A percentile compares a stretch with the other conserved stretches of the same genome.
These are phyloP conservation scores for Panagrolaimus sp. DNA, from an alignment of 1,140 invertebrate genomes.

Conservation along the genomic window DNA sequence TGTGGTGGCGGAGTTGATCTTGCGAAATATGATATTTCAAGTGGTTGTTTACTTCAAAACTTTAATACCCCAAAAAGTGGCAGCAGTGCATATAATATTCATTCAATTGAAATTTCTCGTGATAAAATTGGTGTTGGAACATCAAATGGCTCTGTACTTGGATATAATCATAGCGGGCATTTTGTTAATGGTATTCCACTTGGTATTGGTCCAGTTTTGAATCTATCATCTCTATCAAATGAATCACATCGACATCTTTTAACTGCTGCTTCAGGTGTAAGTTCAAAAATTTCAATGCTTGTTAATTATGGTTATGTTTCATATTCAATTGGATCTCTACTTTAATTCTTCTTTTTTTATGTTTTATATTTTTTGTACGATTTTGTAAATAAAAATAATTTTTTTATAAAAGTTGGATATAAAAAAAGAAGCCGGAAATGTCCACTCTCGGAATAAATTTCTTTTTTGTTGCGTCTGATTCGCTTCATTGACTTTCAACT, in stretches of 20 bases:
- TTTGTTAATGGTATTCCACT: conserved; percentile 9
- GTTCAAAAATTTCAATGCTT: background rate
- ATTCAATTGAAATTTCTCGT: conserved; percentile 12
- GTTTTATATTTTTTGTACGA: background rate
- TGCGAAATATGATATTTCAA: background rate
- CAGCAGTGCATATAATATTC: conserved; percentile 1
- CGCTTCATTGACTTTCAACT: background rate
- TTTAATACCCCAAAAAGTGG: background rate
- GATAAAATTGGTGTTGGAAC: conserved; percentile 7
- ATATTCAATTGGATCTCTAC: background rate
- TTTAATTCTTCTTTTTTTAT: background rate
- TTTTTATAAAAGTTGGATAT: too few species aligned
- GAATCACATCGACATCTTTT: conserved; percentile 5
- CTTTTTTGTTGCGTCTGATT: too few species aligned
- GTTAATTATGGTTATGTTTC: conserved; percentile 17
- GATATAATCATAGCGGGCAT: background rate
- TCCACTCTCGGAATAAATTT: too few species aligned
- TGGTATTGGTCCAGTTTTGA: background rate
- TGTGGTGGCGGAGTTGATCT: background rate
- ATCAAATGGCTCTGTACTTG: background rate
- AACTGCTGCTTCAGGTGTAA: conserved; percentile 5
- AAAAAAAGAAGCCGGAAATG: too few species aligned
- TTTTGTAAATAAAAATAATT: conserved; percentile 3
- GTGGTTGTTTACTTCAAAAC: background rate
- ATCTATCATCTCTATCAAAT: background rate